phyloP scores from a whole-genome alignment of 2,113 vertebrate genomes.

The Ochotona curzoniae region DNA sequence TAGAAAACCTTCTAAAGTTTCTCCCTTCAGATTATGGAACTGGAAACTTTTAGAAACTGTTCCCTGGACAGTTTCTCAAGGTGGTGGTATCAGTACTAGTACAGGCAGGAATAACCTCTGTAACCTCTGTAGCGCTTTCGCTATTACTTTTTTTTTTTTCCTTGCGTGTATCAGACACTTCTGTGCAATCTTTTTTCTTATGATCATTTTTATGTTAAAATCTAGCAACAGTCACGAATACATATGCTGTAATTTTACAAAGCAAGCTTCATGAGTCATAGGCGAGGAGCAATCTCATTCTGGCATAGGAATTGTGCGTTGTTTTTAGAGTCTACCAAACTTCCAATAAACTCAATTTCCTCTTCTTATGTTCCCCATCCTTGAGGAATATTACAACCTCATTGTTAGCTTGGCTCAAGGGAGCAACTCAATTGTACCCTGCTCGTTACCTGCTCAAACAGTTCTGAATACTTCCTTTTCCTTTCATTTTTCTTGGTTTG shows the following conservation, averaged over 20 bases:
- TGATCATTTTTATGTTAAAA: not conserved
- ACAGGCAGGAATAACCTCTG: not conserved
- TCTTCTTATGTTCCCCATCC: constrained; percentile 15
- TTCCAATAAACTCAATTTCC: constrained; percentile 36
- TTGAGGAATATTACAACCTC: not conserved
- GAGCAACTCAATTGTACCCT: not conserved
- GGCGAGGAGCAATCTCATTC: not conserved
- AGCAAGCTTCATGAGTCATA: not conserved
- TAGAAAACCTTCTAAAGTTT: not conserved
- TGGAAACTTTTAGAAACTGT: not conserved
- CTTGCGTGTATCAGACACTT: not conserved
- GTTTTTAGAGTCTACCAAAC: constrained; percentile 31
- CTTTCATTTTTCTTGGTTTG: constrained; percentile 71
- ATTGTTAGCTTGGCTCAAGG: constrained; percentile 53
- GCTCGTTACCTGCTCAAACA: constrained; percentile 31
- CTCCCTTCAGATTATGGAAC: not conserved
- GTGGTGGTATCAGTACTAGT: not conserved
- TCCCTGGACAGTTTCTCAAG: constrained; percentile 6
- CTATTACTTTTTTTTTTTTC: not conserved
- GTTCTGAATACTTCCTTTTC: constrained; percentile 58
- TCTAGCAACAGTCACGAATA: not conserved
- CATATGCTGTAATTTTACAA: not conserved
- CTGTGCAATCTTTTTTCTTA: not conserved
- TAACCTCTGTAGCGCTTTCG: not conserved
- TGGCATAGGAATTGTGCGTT: constrained; percentile 25